Evolutionary conservation across 2,888 invertebrate genomes (phyloP), one percentile per base, ranked within the genome.

Genomic region (Eledone cirrhosa): DNA sequence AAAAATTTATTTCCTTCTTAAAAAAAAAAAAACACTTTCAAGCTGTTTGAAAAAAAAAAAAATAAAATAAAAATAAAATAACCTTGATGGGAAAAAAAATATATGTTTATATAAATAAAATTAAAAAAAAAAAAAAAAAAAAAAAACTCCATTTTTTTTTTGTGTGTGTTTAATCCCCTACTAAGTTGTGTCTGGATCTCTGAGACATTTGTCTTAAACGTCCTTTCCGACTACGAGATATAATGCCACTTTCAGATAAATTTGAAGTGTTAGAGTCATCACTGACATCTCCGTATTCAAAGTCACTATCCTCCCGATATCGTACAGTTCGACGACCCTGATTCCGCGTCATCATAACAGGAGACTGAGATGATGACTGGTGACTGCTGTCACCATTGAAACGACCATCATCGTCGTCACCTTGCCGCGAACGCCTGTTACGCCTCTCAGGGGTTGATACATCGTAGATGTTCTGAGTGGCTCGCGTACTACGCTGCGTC

Each of bases 301-400:
- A 80, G 24, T 80, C 80, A 48, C 81, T 83, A 53, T 81, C 78
- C 82, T 90, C 89, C 13, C 81, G 84, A 82, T 91, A 91, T 24
- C 83, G 85, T 16, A 91, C 90, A 4, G 89, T 90, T 77, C 89
- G 85, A 80, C 87, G 86, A 48, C 91, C 91, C 78, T 88, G 87
- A 83, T 89, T 90, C 47, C 90, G 82, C 0, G 90, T 90, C 77
- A 78, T 84, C 76, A 76, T 76, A 48, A 47, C 48, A 22, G 76
- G 48, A 47, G 76, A 76, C 47, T 82, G 81, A 29, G 69, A 75
- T 19, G 59, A 72, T n/a, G 47, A 33, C 31, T 76, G 48, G 29
- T 41, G 67, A n/a, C 48, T 67, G 53, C 48, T 76, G 47, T 67
- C 65, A 19, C 78, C 74, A 47, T 77, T 69, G 31, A 33, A 47